Conservation (phyloP, 2,113 vertebrate species). For the Lota lota region DNA sequence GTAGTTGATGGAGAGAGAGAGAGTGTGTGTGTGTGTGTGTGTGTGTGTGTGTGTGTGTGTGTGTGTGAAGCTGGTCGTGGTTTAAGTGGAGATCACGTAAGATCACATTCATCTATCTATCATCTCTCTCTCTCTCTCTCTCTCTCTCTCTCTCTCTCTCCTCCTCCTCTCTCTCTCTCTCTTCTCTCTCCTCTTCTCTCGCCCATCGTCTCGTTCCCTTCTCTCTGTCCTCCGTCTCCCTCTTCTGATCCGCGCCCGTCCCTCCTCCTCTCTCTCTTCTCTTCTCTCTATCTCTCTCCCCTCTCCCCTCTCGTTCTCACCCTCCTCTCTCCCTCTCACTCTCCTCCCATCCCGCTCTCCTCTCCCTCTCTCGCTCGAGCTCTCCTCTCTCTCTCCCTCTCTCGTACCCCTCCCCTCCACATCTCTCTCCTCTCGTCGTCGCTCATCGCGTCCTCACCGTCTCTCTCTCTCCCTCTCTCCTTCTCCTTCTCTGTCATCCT, state of each 20-base stretch:
- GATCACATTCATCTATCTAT: not conserved
- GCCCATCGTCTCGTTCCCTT: too few species aligned
- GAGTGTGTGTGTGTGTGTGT: conserved; percentile 2
- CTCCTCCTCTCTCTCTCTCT: not conserved
- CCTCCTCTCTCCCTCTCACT: too few species aligned
- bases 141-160: too few species aligned
- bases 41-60: conserved; percentile 3
- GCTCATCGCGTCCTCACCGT: too few species aligned
- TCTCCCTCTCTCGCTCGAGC: too few species aligned
- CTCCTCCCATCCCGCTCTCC: too few species aligned
- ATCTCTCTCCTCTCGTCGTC: too few species aligned
- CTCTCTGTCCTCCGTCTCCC: not conserved
- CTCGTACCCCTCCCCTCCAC: too few species aligned
- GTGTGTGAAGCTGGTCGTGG: conserved; percentile 4
- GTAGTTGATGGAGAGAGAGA: not conserved
- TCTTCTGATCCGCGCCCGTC: not conserved
- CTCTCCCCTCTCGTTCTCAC: not conserved
- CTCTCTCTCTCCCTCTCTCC: too few species aligned
- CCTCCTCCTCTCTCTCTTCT: not conserved
- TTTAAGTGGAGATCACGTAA: too few species aligned
- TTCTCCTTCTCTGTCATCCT: too few species aligned
- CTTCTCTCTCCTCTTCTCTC: not conserved
- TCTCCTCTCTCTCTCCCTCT: too few species aligned
- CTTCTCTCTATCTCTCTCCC: not conserved
- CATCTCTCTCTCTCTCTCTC: not conserved